Conservation (phyloP, 2,797 vertebrate genomes). For the Enteromius afrohamiltoni region DNA sequence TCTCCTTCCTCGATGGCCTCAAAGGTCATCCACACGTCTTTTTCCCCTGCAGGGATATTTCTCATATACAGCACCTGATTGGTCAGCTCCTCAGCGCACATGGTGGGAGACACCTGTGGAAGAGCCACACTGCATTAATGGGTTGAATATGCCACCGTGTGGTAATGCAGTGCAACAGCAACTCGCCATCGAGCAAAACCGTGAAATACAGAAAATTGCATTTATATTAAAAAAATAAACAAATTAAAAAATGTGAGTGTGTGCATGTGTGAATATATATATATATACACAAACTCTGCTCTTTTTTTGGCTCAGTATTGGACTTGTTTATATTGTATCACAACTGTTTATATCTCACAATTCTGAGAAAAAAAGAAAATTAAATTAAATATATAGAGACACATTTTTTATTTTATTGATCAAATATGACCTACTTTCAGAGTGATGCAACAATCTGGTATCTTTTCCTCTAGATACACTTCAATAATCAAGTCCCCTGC, state of each 20-base stretch:
- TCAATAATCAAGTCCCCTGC: slow-evolving; percentile 97
- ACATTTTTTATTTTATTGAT: background rate
- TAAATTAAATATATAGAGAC: background rate
- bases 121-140: background rate
- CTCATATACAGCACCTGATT: slow-evolving; percentile 97
- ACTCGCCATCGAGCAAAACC: background rate
- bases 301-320: too few species aligned
- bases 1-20: slow-evolving; percentile 93
- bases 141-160: slow-evolving; percentile 47
- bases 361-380: too few species aligned
- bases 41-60: slow-evolving; percentile 82
- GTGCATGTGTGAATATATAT: background rate
- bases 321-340: too few species aligned
- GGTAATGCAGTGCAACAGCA: slow-evolving; percentile 45
- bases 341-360: too few species aligned
- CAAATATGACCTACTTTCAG: slow-evolving; percentile 81
- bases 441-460: slow-evolving; percentile 92
- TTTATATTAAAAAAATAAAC: too few species aligned
- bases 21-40: slow-evolving; percentile 93
- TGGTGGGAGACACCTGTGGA: slow-evolving; percentile 89
- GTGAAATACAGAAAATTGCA: too few species aligned
- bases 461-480: slow-evolving; percentile 92
- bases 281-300: background rate
- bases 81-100: slow-evolving; percentile 94
- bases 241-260: too few species aligned